Evolutionary conservation across 2,888 invertebrate genomes (phyloP), one percentile per base, ranked within the genome.

Genomic region (Philaethria dido): DNA sequence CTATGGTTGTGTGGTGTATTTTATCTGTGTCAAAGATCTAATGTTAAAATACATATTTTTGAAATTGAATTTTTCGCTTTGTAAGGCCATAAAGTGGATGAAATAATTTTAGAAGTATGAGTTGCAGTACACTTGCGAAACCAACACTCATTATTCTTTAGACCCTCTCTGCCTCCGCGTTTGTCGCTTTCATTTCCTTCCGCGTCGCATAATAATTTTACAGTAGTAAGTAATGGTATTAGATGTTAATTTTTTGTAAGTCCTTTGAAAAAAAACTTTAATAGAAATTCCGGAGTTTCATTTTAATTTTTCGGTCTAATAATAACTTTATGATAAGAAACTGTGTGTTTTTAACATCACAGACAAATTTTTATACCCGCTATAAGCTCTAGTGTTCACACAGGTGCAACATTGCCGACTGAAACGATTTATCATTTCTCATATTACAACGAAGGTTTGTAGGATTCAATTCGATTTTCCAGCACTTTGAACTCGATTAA

Each of bases 151-250:
- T 48, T 62, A 48, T 62, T 62, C 48, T 62, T 48, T 39, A 33
- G 62, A 48, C 62, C 39, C 48, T 62, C 36, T 14, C 47, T 50
- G 39, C 22, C 48, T 62, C 16, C 50, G 39, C 22, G 36, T 39
- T 62, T 62, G 62, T 62, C 62, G 62, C 36, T 62, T 48, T 62
- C 62, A 39, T 62, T 62, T 62, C 62, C 62, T 60, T 60, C 47
- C 60, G 44, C 44, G 29, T 29, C 18, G 60, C 60, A 11, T 45
- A 14, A 29, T 60, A 60, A 60, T 60, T 47, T 60, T 33, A 29
- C 33, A 14, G 44, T 47, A 47, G 18, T 29, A 33, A 33, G 60
- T 47, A 45, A 60, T 18, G 13, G 25, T 33, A 60, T 47, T 60
- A 33, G 29, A 42, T 60, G 33, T 14, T 16, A 33, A 47, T 25